These are phyloP conservation scores for Ceyx margarethae DNA, from an alignment of 2,113 vertebrate species.

Conservation along the genomic window DNA sequence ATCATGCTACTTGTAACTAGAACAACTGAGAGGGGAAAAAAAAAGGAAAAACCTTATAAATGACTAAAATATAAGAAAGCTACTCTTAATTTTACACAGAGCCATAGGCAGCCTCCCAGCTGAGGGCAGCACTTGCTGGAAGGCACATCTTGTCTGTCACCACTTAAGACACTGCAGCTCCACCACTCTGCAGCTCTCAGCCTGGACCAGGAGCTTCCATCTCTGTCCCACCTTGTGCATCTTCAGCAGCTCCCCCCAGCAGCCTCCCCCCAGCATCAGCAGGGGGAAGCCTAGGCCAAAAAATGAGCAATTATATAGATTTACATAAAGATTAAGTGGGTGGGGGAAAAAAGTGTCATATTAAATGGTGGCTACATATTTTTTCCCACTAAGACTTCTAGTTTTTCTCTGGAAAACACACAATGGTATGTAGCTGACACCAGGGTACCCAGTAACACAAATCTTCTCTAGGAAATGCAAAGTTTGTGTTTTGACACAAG, in stretches of 20 bases:
- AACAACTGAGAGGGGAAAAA: background rate
- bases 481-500: background rate
- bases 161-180: background rate
- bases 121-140: background rate
- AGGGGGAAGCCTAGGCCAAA: background rate
- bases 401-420: background rate
- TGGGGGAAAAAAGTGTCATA: background rate
- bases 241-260: background rate
- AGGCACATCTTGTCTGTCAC: rapidly evolving
- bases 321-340: background rate
- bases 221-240: background rate
- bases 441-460: background rate
- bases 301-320: background rate
- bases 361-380: background rate
- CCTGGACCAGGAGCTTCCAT: background rate
- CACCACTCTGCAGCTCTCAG: background rate
- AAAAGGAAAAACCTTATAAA: background rate
- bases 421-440: background rate
- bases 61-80: background rate
- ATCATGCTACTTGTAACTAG: background rate
- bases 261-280: rapidly evolving
- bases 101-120: background rate
- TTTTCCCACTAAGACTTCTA: background rate
- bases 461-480: background rate
- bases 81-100: background rate